Base-by-base conservation (phyloP, 2,888 invertebrate genomes). In the Amblyjoppa fuscipennis region DNA sequence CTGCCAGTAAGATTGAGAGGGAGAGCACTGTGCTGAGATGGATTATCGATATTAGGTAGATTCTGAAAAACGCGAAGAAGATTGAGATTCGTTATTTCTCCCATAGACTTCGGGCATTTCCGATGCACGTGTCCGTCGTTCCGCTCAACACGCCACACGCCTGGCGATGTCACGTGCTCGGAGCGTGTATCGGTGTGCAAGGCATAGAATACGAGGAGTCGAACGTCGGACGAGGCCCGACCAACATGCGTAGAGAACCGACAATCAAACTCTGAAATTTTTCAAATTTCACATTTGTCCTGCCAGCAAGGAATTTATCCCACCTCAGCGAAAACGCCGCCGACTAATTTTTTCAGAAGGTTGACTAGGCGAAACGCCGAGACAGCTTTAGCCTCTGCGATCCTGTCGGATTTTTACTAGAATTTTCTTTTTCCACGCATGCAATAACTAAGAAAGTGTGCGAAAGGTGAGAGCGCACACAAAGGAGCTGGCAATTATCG, bases 61-160 rank as follows among this genome's bases (percentile, higher is more conserved):
- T n/a, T 13, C 64, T 31, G 64, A 64, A 64, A 64, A 34, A 64
- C 4, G 31, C 13, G 1, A 16, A n/a, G 31, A 16, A 11, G 2
- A 13, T 53, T 7, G 16, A 34, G 28, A 34, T 34, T 16, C 64
- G 31, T 16, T 16, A 64, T 34, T 64, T 49, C 5, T 31, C 64
- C 2, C 64, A 34, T 64, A 6, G 64, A 34, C 64, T 34, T 34
- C 64, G 61, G 31, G 7, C 16, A 64, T 64, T 31, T 34, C 64
- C 64, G 64, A 34, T 28, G 34, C 64, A 64, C 64, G 64, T 64
- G 64, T 16, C 9, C 34, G 7, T 16, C 64, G 64, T 64, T n/a
- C 34, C 34, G 16, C 59, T 64, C 64, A 31, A 16, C 64, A 64
- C 64, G 64, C 64, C 64, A n/a, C 31, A n/a, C 31, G 16, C 16